Percentiles rank a stretch among this genome's conserved stretches.
These are phyloP conservation scores for Paramormyrops hopkinsi DNA, from an alignment of 2,797 vertebrate genomes.

Conservation along the genomic window DNA sequence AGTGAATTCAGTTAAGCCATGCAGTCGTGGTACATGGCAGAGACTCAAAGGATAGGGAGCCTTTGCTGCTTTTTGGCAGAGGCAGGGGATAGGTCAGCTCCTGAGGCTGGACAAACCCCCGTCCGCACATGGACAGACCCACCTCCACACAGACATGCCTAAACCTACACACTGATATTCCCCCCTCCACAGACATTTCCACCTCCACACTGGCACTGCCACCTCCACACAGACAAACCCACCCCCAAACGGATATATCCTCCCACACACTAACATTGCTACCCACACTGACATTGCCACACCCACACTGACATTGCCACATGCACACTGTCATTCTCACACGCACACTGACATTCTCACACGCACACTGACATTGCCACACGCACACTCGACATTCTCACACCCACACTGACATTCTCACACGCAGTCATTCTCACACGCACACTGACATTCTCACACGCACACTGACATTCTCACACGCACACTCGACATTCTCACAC, in stretches of 20 bases:
- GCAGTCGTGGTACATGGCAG: background rate
- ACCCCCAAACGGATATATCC: background rate
- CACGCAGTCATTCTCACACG: too few species aligned
- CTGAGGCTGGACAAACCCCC: background rate
- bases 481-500: background rate
- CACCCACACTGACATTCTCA: background rate
- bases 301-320: too few species aligned
- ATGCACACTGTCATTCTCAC: too few species aligned
- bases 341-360: too few species aligned
- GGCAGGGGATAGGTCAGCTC: background rate
- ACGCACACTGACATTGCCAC: too few species aligned
- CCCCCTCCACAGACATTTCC: background rate
- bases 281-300: background rate
- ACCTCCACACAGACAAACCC: background rate
- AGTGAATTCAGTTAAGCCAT: conserved; percentile 26
- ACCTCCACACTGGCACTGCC: background rate
- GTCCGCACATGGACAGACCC: background rate
- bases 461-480: too few species aligned
- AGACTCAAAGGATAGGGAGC: background rate
- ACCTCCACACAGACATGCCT: background rate
- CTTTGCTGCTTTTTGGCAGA: background rate
- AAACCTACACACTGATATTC: background rate
- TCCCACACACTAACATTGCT: background rate
- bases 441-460: too few species aligned
- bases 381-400: background rate